phyloP scores from a whole-genome alignment of 2,888 invertebrate genomes.

The Nomada fucata region DNA sequence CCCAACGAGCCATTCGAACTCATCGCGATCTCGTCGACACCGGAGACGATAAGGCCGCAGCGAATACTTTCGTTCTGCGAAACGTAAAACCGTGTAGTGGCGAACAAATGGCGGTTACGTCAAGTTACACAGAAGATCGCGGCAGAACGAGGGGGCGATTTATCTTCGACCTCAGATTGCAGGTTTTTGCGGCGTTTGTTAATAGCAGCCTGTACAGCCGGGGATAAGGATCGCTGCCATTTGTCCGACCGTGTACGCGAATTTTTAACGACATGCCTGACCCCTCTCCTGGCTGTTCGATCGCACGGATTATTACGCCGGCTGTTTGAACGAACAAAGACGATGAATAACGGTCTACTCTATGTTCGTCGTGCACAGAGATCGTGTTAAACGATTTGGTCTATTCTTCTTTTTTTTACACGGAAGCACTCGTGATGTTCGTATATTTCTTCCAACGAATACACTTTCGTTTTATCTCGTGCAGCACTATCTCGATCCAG shows the following conservation, averaged over 20 bases:
- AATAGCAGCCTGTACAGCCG: constrained; percentile 76
- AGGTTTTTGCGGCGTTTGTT: constrained; percentile 79
- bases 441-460: constrained; percentile 18
- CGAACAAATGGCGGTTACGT: constrained; percentile 67
- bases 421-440: background rate
- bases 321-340: background rate
- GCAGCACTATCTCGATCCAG: constrained; percentile 1
- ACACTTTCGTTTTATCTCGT: constrained; percentile 18
- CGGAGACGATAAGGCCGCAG: constrained; percentile 33
- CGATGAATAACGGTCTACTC: background rate
- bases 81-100: constrained; percentile 60
- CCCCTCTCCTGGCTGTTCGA: constrained; percentile 22
- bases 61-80: constrained; percentile 56
- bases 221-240: constrained; percentile 77
- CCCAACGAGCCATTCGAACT: background rate
- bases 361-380: background rate
- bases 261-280: constrained; percentile 72
- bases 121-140: constrained; percentile 66
- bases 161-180: constrained; percentile 79
- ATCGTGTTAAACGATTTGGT: constrained; percentile 34
- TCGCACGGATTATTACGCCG: constrained; percentile 8
- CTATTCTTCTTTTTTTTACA: constrained; percentile 28
- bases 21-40: constrained; percentile 28
- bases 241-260: constrained; percentile 70
- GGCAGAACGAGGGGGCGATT: constrained; percentile 72